Evolutionary conservation across 2,888 invertebrate species (phyloP), one percentile per base, ranked within the genome.

Genomic region (Eulithis prunata): DNA sequence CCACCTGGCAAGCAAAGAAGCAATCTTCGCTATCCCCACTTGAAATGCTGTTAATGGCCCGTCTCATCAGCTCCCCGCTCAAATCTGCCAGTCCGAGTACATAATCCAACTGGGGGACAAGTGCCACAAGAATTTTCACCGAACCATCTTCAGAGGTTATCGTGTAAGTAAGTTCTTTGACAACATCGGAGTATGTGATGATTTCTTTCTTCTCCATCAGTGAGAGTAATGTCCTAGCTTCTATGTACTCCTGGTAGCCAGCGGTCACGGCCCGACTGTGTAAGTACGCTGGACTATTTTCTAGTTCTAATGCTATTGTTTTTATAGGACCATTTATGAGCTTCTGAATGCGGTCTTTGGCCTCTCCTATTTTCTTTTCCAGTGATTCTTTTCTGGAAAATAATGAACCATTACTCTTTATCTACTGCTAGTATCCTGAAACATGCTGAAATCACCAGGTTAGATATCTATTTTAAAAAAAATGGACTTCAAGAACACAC

Each of bases 51-150:
- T 96, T 97, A 7, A 98, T 97, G 61, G 97, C 97, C 74, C 96
- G 95, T 57, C 98, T 94, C 98, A 98, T 98, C 52, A 98, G 84
- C 85, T 98, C 98, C 0, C 98, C 98, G 0, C 97, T 97, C 38
- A 98, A 92, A 88, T 98, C 98, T 0, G 96, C 96, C 45, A 98
- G 86, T 0, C 98, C 98, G 49, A 98, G 87, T 80, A 98, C 93
- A 57, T 94, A 95, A 72, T 95, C 95, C 14, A 82, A 80, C 4
- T 93, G 92, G 13, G 94, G 87, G 7, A 95, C 68, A 75, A 86
- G 71, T 4, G 91, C 87, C 1, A 78, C 75, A 2, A 92, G 72
- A 49, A 66, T 77, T 52, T 80, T 79, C 13, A 84, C 82, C 11
- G 21, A 14, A 1, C 76, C 77, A 8, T 80, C 77, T 4, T 73